Conservation (phyloP, 2,797 vertebrate species). For the Phoxinus dragarum region DNA sequence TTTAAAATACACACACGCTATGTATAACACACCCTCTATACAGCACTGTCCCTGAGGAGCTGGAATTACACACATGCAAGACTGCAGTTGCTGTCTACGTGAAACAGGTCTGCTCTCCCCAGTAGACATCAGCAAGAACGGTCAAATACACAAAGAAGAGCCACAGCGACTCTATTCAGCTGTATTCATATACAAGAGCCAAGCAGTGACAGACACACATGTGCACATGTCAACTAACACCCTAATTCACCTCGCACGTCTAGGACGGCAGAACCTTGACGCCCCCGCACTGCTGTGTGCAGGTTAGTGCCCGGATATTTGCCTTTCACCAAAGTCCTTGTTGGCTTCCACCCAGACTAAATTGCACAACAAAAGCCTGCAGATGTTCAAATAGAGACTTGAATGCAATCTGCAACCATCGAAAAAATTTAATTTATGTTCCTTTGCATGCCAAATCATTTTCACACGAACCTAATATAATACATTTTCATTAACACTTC, state of each 20-base stretch:
- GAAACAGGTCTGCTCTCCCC: background rate
- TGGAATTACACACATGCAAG: conserved; percentile 13
- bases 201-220: conserved; percentile 12
- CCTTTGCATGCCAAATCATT: conserved; percentile 16
- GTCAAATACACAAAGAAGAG: conserved; percentile 4
- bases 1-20: conserved; percentile 22
- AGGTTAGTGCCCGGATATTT: conserved; percentile 52
- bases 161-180: conserved; percentile 32
- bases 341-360: conserved; percentile 41
- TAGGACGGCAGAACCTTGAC: conserved; percentile 15
- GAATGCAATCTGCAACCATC: conserved; percentile 23
- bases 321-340: conserved; percentile 54
- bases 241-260: background rate
- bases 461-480: conserved; percentile 31
- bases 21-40: conserved; percentile 9
- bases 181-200: conserved; percentile 4
- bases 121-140: background rate
- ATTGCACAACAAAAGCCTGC: conserved; percentile 45
- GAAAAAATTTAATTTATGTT: background rate
- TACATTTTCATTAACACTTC: conserved; percentile 33
- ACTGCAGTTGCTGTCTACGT: background rate
- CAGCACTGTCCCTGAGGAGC: background rate
- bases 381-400: conserved; percentile 44
- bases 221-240: conserved; percentile 3
- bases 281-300: background rate